Percentiles rank a stretch among this genome's conserved stretches.
phyloP scores from a whole-genome alignment of 2,888 invertebrate species.

The Caenorhabditis virilis region DNA sequence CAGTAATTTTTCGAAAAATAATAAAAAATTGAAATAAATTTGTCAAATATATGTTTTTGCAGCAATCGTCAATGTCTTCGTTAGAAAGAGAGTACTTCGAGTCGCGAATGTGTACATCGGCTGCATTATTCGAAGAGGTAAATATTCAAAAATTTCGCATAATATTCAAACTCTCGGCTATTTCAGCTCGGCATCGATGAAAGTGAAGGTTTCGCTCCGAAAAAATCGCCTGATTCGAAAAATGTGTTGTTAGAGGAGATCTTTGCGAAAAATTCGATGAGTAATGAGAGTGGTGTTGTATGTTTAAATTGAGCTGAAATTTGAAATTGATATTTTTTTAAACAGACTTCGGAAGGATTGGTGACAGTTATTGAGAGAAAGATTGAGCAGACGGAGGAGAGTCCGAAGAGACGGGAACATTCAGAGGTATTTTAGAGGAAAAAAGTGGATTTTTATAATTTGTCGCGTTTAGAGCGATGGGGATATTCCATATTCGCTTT shows the following conservation, averaged over 20 bases:
- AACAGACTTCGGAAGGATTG: constrained; percentile 5
- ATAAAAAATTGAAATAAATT: too few relatives aligned
- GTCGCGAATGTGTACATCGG: constrained; percentile 6
- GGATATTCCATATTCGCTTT: constrained; percentile 33
- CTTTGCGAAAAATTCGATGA: constrained; percentile 1
- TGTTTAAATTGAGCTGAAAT: background rate
- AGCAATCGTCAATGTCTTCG: constrained; percentile 27
- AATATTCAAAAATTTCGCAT: too few relatives aligned
- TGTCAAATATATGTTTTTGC: background rate
- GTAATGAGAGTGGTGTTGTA: background rate
- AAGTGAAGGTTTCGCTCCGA: constrained; percentile 28
- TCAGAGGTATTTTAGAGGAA: constrained; percentile 20
- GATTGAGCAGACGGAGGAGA: background rate
- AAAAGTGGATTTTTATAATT: background rate
- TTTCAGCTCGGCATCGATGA: constrained; percentile 24
- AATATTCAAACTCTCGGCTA: background rate
- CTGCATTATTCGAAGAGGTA: constrained; percentile 1
- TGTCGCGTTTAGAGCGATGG: constrained; percentile 24
- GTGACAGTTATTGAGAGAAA: constrained; percentile 6
- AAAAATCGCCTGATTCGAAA: constrained; percentile 4
- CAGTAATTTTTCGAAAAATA: background rate
- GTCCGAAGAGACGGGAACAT: background rate
- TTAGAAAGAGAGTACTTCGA: constrained; percentile 31
- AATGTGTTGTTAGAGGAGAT: background rate
- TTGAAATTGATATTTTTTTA: background rate